These are phyloP conservation scores for Eristalinus aeneus DNA, from an alignment of 2,888 invertebrate species.

Conservation along the genomic window DNA sequence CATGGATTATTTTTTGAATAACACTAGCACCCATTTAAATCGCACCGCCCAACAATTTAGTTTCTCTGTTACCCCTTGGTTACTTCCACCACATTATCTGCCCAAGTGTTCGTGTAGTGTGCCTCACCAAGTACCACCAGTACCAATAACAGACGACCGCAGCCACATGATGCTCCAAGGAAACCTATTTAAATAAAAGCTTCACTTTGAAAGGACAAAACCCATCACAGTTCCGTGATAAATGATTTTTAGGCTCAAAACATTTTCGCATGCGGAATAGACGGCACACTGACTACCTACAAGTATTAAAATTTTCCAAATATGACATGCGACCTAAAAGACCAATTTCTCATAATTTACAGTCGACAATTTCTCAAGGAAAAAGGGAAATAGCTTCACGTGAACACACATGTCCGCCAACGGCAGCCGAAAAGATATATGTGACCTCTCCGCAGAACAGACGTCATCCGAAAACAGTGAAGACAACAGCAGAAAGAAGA, in stretches of 20 bases:
- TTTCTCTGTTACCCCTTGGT: not conserved
- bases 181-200: conserved; percentile 12
- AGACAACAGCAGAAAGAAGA: not conserved
- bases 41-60: not conserved
- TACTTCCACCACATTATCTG: not conserved
- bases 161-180: not conserved
- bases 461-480: not conserved
- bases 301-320: conserved; percentile 37
- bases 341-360: conserved; percentile 68
- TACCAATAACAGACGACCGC: not conserved
- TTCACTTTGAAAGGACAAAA: conserved; percentile 12
- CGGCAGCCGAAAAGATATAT: conserved; percentile 55
- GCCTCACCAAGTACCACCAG: not conserved
- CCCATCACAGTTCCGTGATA: conserved; percentile 27
- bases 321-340: conserved; percentile 31
- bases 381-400: conserved; percentile 60
- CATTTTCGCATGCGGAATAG: conserved; percentile 4
- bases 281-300: conserved; percentile 5
- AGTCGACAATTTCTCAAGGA: conserved; percentile 56
- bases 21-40: not conserved
- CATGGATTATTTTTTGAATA: not conserved
- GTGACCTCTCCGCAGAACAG: conserved; percentile 9
- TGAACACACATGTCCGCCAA: not conserved
- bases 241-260: conserved; percentile 17
- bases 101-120: not conserved